phyloP scores from a whole-genome alignment of 1,140 invertebrate species.

The Drosophila kurseongensis region DNA sequence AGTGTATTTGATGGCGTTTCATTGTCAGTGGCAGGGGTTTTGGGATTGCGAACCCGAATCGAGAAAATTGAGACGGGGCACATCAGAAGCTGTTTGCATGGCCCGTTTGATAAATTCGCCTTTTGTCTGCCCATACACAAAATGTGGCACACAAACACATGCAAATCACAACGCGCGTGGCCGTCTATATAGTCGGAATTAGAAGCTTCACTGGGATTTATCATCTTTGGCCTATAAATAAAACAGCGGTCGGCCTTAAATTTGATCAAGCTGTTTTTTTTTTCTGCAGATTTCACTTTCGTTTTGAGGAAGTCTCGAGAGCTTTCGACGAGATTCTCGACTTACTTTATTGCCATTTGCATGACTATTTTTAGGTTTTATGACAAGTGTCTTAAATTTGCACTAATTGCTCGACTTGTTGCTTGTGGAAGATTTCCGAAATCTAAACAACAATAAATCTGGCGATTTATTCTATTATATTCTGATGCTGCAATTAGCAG shows the following conservation, averaged over 20 bases:
- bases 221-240: conserved; percentile 57
- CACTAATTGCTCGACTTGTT: conserved; percentile 21
- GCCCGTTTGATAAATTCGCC: conserved; percentile 59
- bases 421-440: background rate
- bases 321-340: background rate
- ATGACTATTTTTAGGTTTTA: conserved; percentile 24
- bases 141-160: conserved; percentile 16
- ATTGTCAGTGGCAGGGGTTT: conserved; percentile 44
- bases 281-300: conserved; percentile 38
- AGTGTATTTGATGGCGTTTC: conserved; percentile 34
- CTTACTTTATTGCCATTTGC: background rate
- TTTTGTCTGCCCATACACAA: conserved; percentile 59
- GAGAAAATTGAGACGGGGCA: conserved; percentile 65
- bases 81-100: conserved; percentile 31
- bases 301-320: conserved; percentile 5
- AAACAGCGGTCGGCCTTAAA: conserved; percentile 22
- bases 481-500: background rate
- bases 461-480: conserved; percentile 2
- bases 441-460: conserved; percentile 2
- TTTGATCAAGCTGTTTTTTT: conserved; percentile 40
- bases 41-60: conserved; percentile 68
- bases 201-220: conserved; percentile 29
- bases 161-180: conserved; percentile 26
- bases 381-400: conserved; percentile 39
- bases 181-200: conserved; percentile 19